These are phyloP conservation scores for Neotragus pygmaeus DNA, from an alignment of 2,113 vertebrate genomes.

Conservation along the genomic window DNA sequence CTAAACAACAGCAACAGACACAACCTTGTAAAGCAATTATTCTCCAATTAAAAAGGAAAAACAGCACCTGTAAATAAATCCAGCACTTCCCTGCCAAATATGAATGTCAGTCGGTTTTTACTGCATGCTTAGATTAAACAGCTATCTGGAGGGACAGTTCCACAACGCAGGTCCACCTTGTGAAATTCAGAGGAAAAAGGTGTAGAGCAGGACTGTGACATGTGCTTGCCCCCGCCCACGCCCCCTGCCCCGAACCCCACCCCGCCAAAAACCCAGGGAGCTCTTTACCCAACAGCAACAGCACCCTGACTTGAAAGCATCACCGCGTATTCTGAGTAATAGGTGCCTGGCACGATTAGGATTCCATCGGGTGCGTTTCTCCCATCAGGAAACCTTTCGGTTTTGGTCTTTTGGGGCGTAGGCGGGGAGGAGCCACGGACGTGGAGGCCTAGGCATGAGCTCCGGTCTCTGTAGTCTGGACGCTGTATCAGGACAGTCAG, in stretches of 20 bases:
- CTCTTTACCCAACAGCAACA: not conserved
- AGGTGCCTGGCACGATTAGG: not conserved
- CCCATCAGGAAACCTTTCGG: no score
- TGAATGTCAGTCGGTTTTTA: not conserved
- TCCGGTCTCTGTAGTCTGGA: not conserved
- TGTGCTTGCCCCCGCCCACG: rapidly evolving
- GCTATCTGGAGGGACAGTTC: not conserved
- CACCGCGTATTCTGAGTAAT: rapidly evolving
- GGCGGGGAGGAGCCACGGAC: not conserved
- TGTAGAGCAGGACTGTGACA: rapidly evolving
- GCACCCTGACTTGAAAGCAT: not conserved
- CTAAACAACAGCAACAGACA: not conserved
- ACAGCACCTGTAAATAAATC: not conserved
- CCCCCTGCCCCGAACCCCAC: rapidly evolving
- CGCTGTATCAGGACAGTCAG: not conserved
- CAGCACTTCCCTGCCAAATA: rapidly evolving
- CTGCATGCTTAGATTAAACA: not conserved
- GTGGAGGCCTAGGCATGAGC: rapidly evolving
- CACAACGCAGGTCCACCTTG: not conserved
- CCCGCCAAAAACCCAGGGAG: rapidly evolving
- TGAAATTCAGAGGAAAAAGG: not conserved
- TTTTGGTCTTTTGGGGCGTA: no score
- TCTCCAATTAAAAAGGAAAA: not conserved
- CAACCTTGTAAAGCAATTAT: not conserved
- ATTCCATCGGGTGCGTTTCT: rapidly evolving